Base-by-base conservation (phyloP, 2,113 vertebrate species). In the Sminthopsis crassicaudata region DNA sequence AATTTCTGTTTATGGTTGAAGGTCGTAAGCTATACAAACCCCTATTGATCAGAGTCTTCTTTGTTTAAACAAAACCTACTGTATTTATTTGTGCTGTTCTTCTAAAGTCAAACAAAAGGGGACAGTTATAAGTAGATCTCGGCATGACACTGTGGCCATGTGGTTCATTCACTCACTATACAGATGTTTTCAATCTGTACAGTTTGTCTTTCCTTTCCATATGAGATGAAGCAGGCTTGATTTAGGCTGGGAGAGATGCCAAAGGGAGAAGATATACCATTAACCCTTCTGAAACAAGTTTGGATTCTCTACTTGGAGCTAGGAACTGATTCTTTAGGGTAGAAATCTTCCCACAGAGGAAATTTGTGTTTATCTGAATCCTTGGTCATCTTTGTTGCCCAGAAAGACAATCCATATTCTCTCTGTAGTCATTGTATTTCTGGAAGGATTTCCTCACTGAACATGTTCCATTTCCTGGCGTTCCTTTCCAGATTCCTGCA, bases 121-220 rank as follows among this genome's bases (percentile, higher is more conserved):
- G 98, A 98, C 95, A 95, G 94, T 98, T 98, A 94, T 95, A 98
- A 98, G 98, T 97, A 97, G 98, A 97, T 98, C 97, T 96, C 98
- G 95, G 98, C 98, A 90, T 98, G 98, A 98, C 98, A 98, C 97
- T 91, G 94, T 95, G 98, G 98, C 96, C 98, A 97, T 98, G 98
- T 98, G 98, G 97, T 97, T 98, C 98, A 97, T 97, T 98, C 97
- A 95, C 97, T 98, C 90, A 67, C 96, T 94, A 96, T 98, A 98
- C 99, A 99, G 99, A 99, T 99, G 99, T 99, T 99, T 99, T 97
- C 97, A 98, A 98, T 99, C 99, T 99, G 98, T 98, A 97, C 98
- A 98, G 98, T 99, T 98, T 98, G 98, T 98, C 98, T 99, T 98
- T 98, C 98, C 95, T 97, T 99, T 98, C 98, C 99, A 98, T 98